Conservation (phyloP, 2,113 vertebrate genomes). For the Antidorcas marsupialis region DNA sequence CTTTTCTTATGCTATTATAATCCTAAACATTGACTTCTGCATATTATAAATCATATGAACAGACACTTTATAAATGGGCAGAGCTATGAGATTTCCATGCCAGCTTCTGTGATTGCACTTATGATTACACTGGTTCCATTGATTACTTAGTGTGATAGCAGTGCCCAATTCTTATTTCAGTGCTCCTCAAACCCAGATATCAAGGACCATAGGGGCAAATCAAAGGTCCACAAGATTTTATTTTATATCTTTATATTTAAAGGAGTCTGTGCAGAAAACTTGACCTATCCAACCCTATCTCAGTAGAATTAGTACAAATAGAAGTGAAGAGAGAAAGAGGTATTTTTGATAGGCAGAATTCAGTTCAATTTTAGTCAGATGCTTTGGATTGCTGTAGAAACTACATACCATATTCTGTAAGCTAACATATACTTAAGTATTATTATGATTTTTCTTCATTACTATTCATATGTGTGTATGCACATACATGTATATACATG, state of each 20-base stretch:
- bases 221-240: neutral
- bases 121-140: neutral
- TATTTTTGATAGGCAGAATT: neutral
- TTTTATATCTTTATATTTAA: neutral
- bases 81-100: neutral
- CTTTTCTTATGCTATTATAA: neutral
- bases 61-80: neutral
- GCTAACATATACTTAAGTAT: neutral
- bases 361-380: constrained; percentile 4
- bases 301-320: neutral
- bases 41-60: neutral
- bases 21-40: neutral
- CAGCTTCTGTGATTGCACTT: neutral
- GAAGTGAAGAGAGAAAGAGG: neutral
- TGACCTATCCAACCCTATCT: neutral
- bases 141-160: neutral
- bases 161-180: neutral
- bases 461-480: neutral
- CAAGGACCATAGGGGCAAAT: neutral
- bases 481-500: too few relatives aligned
- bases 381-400: constrained; percentile 15
- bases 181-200: neutral
- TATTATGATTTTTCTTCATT: neutral
- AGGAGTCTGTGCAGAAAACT: neutral
- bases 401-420: neutral